Conservation (phyloP, 2,797 vertebrate genomes). For the Neosalanx taihuensis region DNA sequence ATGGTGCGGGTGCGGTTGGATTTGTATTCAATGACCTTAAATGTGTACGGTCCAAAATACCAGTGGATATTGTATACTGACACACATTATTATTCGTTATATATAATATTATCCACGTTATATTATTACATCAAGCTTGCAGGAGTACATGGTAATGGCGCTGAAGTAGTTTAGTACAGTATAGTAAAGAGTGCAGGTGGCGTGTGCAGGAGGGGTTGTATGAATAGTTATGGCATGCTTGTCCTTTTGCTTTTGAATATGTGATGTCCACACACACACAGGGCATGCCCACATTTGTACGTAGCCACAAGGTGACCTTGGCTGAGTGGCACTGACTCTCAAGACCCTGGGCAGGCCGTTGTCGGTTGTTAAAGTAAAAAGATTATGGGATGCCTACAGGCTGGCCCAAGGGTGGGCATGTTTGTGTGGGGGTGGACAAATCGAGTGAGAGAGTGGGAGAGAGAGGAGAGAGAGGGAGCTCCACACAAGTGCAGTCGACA, state of each 20-base stretch:
- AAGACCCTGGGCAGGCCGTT: not conserved
- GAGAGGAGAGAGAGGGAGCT: not conserved
- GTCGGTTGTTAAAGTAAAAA: not conserved
- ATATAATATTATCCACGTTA: no score
- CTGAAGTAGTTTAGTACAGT: not conserved
- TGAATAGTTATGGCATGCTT: not conserved
- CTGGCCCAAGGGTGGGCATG: not conserved
- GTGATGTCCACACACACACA: not conserved
- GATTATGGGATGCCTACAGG: not conserved
- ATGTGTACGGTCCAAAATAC: not conserved
- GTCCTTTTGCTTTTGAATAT: not conserved
- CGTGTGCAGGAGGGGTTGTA: not conserved
- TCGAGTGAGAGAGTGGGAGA: not conserved
- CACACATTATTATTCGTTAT: no score
- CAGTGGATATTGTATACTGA: no score
- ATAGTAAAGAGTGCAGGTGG: not conserved
- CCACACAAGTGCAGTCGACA: constrained; percentile 3
- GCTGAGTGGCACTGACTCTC: not conserved
- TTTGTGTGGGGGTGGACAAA: not conserved
- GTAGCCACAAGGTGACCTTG: constrained; percentile 4
- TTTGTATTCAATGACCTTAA: not conserved
- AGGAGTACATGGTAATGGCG: not conserved
- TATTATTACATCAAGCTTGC: no score
- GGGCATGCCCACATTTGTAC: not conserved
- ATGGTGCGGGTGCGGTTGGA: not conserved